phyloP scores from a whole-genome alignment of 1,140 invertebrate genomes.

The Papilio polyxenes region DNA sequence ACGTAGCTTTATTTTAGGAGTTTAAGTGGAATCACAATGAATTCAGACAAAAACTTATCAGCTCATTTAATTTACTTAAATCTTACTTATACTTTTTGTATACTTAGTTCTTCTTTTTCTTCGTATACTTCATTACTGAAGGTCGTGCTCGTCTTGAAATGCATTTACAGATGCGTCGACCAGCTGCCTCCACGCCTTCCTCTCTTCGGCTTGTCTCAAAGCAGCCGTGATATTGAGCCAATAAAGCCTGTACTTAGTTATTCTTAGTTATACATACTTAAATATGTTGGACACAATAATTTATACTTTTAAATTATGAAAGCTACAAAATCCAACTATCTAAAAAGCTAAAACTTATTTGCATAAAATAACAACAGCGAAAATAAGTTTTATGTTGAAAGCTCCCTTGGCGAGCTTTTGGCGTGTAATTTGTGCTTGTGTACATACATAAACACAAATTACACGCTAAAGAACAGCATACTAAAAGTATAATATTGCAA shows the following conservation, averaged over 20 bases:
- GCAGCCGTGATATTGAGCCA: too few species aligned
- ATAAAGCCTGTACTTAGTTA: too few species aligned
- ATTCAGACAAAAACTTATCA: background rate
- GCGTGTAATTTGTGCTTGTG: constrained; percentile 35
- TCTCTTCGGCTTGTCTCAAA: too few species aligned
- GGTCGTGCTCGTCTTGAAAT: too few species aligned
- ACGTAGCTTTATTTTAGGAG: background rate
- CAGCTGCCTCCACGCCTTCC: too few species aligned
- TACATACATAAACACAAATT: constrained; percentile 28
- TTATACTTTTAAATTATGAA: background rate
- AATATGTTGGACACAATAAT: background rate
- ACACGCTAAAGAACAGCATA: constrained; percentile 7
- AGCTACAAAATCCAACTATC: constrained; percentile 1
- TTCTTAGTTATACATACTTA: too few species aligned
- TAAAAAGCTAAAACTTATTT: constrained; percentile 6
- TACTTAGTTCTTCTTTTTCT: too few species aligned
- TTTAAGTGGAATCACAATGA: background rate
- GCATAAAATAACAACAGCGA: constrained; percentile 30
- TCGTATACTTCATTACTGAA: too few species aligned
- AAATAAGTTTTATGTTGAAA: constrained; percentile 34
- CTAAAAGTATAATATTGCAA: background rate
- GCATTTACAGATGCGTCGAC: too few species aligned
- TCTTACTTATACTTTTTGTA: too few species aligned
- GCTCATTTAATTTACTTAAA: background rate
- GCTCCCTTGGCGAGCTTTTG: constrained; percentile 28